Conservation (phyloP, 2,797 vertebrate species). For the Rhadinocentrus ornatus region DNA sequence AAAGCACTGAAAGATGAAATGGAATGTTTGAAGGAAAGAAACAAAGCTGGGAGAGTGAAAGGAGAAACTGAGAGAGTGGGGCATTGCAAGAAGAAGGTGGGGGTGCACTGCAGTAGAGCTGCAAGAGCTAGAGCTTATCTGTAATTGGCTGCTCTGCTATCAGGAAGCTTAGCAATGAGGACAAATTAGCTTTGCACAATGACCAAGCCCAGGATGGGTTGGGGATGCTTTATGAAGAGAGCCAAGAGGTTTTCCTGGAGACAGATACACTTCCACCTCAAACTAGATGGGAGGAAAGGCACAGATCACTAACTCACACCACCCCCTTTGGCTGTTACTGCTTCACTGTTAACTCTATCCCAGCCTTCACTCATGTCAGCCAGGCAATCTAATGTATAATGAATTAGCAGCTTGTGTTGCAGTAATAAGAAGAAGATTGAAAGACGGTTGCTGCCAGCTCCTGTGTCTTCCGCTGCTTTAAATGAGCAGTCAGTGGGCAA, state of each 20-base stretch:
- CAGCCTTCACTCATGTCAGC: slow-evolving; percentile 53
- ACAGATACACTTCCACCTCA: slow-evolving; percentile 41
- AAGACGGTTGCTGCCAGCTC: slow-evolving; percentile 51
- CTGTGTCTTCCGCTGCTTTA: slow-evolving; percentile 39
- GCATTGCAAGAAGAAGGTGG: slow-evolving; percentile 54
- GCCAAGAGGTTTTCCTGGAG: slow-evolving; percentile 63
- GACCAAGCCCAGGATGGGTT: slow-evolving; percentile 67
- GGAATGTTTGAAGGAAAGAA: slow-evolving; percentile 53
- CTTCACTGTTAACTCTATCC: slow-evolving; percentile 53
- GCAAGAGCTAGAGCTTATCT: slow-evolving; percentile 81
- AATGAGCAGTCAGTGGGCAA: slow-evolving; percentile 36
- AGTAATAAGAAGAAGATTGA: slow-evolving; percentile 56
- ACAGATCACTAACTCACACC: slow-evolving; percentile 52
- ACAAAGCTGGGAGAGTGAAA: slow-evolving; percentile 51
- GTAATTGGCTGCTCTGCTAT: slow-evolving; percentile 84
- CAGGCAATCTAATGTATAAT: slow-evolving; percentile 63
- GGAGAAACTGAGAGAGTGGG: slow-evolving; percentile 60
- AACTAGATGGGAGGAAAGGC: slow-evolving; percentile 45
- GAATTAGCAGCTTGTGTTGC: slow-evolving; percentile 71
- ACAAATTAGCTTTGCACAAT: slow-evolving; percentile 83
- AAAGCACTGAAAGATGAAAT: slow-evolving; percentile 54
- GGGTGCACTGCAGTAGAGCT: slow-evolving; percentile 76
- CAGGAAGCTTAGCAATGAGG: slow-evolving; percentile 80
- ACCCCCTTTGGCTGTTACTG: slow-evolving; percentile 51
- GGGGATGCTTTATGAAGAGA: slow-evolving; percentile 53